A percentile compares a stretch with the other conserved stretches of the same genome.
phyloP scores from a whole-genome alignment of 1,140 invertebrate genomes.

The Aphidius gifuensis region DNA sequence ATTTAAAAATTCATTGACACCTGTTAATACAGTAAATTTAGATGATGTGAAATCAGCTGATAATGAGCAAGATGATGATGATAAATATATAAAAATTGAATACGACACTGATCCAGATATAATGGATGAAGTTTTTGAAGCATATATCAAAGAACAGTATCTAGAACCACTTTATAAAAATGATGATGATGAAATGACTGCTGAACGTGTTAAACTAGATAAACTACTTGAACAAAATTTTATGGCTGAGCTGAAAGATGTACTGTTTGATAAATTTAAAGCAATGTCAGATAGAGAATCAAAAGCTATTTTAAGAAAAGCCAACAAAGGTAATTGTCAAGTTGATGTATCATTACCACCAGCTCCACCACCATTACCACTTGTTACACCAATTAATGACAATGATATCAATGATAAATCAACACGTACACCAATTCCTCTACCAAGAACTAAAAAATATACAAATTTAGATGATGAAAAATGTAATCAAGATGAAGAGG shows the following conservation, averaged over 20 bases:
- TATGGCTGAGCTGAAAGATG: conserved; percentile 51
- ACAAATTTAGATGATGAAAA: not conserved
- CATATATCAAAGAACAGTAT: conserved; percentile 51
- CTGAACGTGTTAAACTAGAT: conserved; percentile 38
- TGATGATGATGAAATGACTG: conserved; percentile 32
- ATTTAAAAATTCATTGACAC: not conserved
- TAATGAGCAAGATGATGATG: not conserved
- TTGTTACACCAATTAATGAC: not conserved
- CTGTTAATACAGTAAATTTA: not conserved
- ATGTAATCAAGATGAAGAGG: conserved; percentile 20
- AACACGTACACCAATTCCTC: conserved; percentile 14
- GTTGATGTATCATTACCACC: conserved; percentile 4
- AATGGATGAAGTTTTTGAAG: conserved; percentile 53
- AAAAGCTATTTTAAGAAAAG: conserved; percentile 35
- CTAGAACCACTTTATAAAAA: conserved; percentile 32
- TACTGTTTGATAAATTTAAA: conserved; percentile 46
- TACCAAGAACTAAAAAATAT: conserved; percentile 21
- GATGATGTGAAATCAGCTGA: not conserved
- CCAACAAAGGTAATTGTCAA: conserved; percentile 7
- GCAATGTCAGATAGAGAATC: conserved; percentile 48
- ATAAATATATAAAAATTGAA: conserved; percentile 26
- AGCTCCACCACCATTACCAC: conserved; percentile 2
- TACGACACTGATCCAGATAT: conserved; percentile 41
- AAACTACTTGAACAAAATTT: conserved; percentile 45
- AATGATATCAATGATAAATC: not conserved